Base-by-base conservation (phyloP, 1,140 invertebrate species). In the Arctopsyche grandis region DNA sequence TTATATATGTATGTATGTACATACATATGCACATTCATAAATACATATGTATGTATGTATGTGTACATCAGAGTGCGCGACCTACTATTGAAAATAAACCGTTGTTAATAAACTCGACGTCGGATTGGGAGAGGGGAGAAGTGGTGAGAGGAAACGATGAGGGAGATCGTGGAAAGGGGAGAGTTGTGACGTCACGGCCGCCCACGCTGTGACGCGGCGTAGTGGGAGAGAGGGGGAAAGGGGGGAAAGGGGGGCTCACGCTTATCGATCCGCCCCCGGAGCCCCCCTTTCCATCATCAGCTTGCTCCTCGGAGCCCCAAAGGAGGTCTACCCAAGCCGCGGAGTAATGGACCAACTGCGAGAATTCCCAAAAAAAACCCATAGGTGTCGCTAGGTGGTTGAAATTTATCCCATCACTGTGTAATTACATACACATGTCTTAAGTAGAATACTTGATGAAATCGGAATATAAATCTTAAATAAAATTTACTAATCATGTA, bases 21-120 rank as follows among this genome's bases (percentile, higher is more conserved):
- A n/a, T n/a, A n/a, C n/a, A n/a, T n/a, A n/a, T n/a, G n/a, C n/a
- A n/a, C n/a, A n/a, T n/a, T n/a, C n/a, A n/a, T n/a, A n/a, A n/a
- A n/a, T n/a, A n/a, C n/a, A n/a, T n/a, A n/a, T n/a, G n/a, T n/a
- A n/a, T n/a, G n/a, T 38, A 4, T 38, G 7, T 38, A 4, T 38
- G 7, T 38, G 7, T 38, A 38, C 29, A 38, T 38, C 29, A 38
- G 29, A 38, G 29, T 24, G 46, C 73, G 56, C 74, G 56, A 74
- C 74, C 52, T 63, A 76, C 58, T 76, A 75, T 75, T 75, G 73
- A 75, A 75, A 75, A 75, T 75, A 76, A 76, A 43, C 24, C 74
- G 58, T 76, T 24, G 44, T 76, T 76, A 76, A 76, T 76, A 76
- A 74, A 74, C 19, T 16, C 21, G 44, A 4, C 12, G 52, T 14